These are phyloP conservation scores for Amazona ochrocephala DNA, from an alignment of 2,797 vertebrate species.

Conservation along the genomic window DNA sequence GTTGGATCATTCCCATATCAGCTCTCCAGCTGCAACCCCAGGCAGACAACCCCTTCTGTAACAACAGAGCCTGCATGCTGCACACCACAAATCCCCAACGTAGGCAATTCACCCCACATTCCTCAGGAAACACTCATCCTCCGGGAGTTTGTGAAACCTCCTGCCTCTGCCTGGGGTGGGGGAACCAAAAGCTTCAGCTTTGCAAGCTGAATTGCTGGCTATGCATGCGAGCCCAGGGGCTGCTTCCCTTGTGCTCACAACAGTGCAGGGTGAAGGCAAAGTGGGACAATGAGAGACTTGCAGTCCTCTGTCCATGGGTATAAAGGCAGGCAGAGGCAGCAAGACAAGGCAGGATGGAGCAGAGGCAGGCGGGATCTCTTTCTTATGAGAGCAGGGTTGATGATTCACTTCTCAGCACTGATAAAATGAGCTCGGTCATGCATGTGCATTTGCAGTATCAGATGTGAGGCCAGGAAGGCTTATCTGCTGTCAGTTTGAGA, in stretches of 20 bases:
- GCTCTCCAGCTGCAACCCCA: background rate
- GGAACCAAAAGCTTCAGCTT: background rate
- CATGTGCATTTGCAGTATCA: background rate
- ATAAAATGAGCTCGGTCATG: background rate
- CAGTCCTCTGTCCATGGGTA: background rate
- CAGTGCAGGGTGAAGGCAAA: background rate
- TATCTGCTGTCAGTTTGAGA: background rate
- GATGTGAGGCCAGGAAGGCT: background rate
- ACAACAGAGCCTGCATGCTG: background rate
- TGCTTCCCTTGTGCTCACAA: background rate
- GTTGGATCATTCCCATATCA: background rate
- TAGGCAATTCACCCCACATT: conserved; percentile 7
- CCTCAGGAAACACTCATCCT: conserved; percentile 45
- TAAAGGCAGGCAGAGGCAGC: background rate
- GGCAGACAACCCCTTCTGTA: background rate
- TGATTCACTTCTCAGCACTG: background rate
- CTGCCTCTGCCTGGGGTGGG: background rate
- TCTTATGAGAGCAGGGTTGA: background rate
- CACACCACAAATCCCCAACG: background rate
- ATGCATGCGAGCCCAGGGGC: fast-evolving
- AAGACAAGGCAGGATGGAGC: background rate
- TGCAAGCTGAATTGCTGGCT: background rate
- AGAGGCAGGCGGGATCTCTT: background rate
- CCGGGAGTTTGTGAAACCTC: background rate
- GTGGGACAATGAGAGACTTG: fast-evolving